These are phyloP conservation scores for Aulostomus chinensis DNA, from an alignment of 2,797 vertebrate genomes.

Conservation along the genomic window DNA sequence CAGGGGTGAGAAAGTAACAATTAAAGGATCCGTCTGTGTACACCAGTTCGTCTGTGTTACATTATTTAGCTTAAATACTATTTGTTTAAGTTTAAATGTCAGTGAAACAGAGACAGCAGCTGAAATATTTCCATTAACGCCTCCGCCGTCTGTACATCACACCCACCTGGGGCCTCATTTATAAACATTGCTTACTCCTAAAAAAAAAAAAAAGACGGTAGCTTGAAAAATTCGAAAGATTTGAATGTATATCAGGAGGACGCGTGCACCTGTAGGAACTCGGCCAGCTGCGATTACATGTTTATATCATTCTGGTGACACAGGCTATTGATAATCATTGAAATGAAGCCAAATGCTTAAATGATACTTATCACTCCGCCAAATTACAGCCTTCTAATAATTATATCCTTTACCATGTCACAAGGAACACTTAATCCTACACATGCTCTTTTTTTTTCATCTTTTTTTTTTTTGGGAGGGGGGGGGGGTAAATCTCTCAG, in stretches of 20 bases:
- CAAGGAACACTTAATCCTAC: conserved; percentile 29
- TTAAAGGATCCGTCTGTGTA: too few species aligned
- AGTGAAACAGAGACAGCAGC: too few species aligned
- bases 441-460: conserved; percentile 31
- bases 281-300: too few species aligned
- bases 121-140: conserved; percentile 34
- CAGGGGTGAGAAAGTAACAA: conserved; percentile 54
- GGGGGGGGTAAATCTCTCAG: too few species aligned
- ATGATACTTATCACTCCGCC: conserved; percentile 46
- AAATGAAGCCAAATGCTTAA: conserved; percentile 43
- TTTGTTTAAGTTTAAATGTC: too few species aligned
- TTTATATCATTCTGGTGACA: conserved; percentile 12
- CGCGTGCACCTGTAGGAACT: neutral
- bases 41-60: too few species aligned
- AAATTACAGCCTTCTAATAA: conserved; percentile 57
- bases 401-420: conserved; percentile 53
- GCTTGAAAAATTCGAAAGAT: too few species aligned
- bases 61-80: too few species aligned
- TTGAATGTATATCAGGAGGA: neutral
- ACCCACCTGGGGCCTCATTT: conserved; percentile 59
- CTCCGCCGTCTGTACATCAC: conserved; percentile 34
- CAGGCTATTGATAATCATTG: conserved; percentile 8
- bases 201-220: conserved; percentile 10
- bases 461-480: neutral
- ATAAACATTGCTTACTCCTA: conserved; percentile 47